These are phyloP conservation scores for Charanyca ferruginea DNA, from an alignment of 2,888 invertebrate genomes.

Conservation along the genomic window DNA sequence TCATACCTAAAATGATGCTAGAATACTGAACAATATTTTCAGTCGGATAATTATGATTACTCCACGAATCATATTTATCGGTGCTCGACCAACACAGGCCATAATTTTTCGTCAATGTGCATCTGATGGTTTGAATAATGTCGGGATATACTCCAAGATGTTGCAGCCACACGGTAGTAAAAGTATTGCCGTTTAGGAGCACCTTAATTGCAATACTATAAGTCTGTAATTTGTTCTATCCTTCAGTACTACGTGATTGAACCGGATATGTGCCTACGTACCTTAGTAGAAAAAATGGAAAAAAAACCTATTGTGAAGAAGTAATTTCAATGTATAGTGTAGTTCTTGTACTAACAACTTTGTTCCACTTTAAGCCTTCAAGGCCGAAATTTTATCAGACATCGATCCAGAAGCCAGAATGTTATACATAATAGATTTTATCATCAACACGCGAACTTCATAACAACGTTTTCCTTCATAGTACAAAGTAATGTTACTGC, in stretches of 20 bases:
- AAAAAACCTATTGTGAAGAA: slow-evolving; percentile 14
- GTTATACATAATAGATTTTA: slow-evolving; percentile 8
- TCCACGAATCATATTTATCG: no score
- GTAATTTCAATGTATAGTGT: background rate
- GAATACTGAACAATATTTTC: no score
- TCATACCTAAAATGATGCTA: no score
- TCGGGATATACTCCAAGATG: no score
- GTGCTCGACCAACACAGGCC: no score
- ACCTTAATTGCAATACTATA: no score
- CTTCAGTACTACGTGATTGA: background rate
- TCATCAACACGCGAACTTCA: slow-evolving; percentile 15
- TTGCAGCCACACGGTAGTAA: no score
- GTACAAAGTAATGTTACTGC: background rate
- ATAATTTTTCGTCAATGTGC: no score
- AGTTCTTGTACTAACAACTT: slow-evolving; percentile 9
- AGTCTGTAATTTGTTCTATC: no score
- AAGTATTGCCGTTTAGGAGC: no score
- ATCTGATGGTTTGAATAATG: no score
- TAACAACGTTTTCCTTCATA: slow-evolving; percentile 23
- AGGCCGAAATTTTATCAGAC: slow-evolving; percentile 19
- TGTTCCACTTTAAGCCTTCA: slow-evolving; percentile 10
- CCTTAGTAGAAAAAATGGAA: background rate
- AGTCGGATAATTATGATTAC: no score
- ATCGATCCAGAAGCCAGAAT: background rate
- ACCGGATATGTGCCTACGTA: slow-evolving; percentile 2